Conservation (phyloP, 2,888 invertebrate species). For the Barypeithes pellucidus region DNA sequence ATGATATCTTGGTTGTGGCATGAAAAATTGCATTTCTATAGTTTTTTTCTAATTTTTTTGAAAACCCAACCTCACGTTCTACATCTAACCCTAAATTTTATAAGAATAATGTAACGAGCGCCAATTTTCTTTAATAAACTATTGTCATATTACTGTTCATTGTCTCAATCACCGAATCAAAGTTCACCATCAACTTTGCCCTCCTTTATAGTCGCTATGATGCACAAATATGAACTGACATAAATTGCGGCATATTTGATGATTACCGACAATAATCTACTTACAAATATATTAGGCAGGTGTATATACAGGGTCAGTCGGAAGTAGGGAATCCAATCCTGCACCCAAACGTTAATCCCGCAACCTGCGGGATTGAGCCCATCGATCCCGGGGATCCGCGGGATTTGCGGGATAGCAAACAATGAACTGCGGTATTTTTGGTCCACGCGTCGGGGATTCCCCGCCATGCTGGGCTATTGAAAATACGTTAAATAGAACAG, state of each 20-base stretch:
- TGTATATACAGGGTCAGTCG: neutral
- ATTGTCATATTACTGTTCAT: slow-evolving; percentile 32
- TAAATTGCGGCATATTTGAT: slow-evolving; percentile 27
- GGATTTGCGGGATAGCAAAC: too few relatives aligned
- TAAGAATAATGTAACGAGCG: slow-evolving; percentile 16
- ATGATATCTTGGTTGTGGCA: too few relatives aligned
- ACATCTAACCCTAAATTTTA: neutral
- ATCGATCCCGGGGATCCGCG: too few relatives aligned
- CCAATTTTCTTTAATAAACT: slow-evolving; percentile 31
- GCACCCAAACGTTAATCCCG: too few relatives aligned
- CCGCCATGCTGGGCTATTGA: too few relatives aligned
- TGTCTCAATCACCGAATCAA: slow-evolving; percentile 52
- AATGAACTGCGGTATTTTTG: too few relatives aligned
- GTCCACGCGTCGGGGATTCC: too few relatives aligned
- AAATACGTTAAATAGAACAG: too few relatives aligned
- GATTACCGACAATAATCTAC: slow-evolving; percentile 18
- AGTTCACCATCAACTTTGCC: slow-evolving; percentile 50
- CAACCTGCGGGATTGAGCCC: too few relatives aligned
- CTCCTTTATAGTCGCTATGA: slow-evolving; percentile 43
- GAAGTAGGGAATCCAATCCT: too few relatives aligned
- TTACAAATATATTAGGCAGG: neutral
- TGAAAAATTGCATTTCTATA: too few relatives aligned
- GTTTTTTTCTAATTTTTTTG: too few relatives aligned
- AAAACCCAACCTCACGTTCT: neutral
- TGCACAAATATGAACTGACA: slow-evolving; percentile 40